Evolutionary conservation across 2,797 vertebrate species (phyloP).

Genomic region (Takifugu ocellatus): DNA sequence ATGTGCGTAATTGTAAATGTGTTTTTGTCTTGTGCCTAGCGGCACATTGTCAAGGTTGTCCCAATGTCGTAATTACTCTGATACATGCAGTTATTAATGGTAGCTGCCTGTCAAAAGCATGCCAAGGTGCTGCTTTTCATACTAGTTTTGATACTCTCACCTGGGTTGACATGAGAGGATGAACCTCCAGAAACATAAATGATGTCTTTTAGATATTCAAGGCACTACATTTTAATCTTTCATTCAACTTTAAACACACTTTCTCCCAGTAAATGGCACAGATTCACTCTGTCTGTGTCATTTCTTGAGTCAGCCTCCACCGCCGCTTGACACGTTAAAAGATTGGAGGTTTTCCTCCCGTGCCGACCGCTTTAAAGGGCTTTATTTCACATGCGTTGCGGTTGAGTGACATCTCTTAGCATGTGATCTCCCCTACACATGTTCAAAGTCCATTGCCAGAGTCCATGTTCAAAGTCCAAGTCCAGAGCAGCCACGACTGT

Average conservation of each 20-base stretch:
- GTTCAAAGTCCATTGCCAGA: slow-evolving; percentile 41
- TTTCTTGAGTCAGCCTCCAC: not conserved
- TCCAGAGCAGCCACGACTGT: slow-evolving; percentile 38
- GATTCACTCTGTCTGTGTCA: not conserved
- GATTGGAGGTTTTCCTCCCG: not conserved
- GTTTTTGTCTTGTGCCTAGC: slow-evolving; percentile 31
- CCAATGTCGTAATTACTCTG: slow-evolving; percentile 36
- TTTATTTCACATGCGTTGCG: slow-evolving; percentile 14
- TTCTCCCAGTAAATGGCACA: not conserved
- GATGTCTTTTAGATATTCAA: too few relatives aligned
- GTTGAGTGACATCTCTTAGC: slow-evolving; percentile 27
- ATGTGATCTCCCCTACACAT: slow-evolving; percentile 39
- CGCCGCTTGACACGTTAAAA: not conserved
- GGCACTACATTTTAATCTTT: too few relatives aligned
- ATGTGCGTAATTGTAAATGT: slow-evolving; percentile 16
- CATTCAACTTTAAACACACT: not conserved
- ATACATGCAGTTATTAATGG: slow-evolving; percentile 37
- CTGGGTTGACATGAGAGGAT: not conserved
- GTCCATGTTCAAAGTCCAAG: slow-evolving; percentile 48
- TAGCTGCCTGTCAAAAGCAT: slow-evolving; percentile 1
- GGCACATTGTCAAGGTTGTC: slow-evolving; percentile 20
- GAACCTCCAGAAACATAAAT: too few relatives aligned
- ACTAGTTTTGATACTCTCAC: not conserved
- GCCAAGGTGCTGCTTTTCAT: rapidly evolving
- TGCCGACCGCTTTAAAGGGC: not conserved